Conservation (phyloP, 2,113 vertebrate genomes). For the Clupea harengus region DNA sequence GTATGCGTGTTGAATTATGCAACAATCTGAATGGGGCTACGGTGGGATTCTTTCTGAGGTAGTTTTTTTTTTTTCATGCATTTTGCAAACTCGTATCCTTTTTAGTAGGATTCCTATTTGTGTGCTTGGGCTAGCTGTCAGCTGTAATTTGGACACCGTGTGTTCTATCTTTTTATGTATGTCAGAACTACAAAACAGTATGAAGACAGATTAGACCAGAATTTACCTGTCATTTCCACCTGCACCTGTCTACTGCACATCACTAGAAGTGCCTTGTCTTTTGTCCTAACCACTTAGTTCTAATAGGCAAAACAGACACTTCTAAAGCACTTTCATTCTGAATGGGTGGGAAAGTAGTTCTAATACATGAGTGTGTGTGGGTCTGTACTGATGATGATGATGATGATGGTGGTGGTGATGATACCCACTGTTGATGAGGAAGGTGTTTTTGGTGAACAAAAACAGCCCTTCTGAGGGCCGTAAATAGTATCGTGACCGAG, state of each 20-base stretch:
- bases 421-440: slow-evolving; percentile 50
- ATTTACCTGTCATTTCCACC: not conserved
- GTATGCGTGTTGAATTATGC: not conserved
- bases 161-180: not conserved
- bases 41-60: not conserved
- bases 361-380: not conserved
- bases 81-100: not conserved
- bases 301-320: not conserved
- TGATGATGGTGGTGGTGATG: slow-evolving; percentile 50
- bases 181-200: not conserved
- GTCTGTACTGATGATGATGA: not conserved
- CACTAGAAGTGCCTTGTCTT: not conserved
- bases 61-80: not conserved
- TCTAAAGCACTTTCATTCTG: not conserved
- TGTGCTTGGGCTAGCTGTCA: not conserved
- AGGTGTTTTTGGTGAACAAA: slow-evolving; percentile 28
- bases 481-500: slow-evolving; percentile 36
- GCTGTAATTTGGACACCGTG: not conserved
- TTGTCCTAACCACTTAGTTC: not conserved
- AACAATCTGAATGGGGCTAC: not conserved
- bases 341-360: not conserved
- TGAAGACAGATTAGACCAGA: not conserved
- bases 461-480: slow-evolving; percentile 21
- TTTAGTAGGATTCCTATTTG: not conserved
- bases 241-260: not conserved